Base-by-base conservation (phyloP, 2,888 invertebrate genomes). In the Lycia hirtaria region DNA sequence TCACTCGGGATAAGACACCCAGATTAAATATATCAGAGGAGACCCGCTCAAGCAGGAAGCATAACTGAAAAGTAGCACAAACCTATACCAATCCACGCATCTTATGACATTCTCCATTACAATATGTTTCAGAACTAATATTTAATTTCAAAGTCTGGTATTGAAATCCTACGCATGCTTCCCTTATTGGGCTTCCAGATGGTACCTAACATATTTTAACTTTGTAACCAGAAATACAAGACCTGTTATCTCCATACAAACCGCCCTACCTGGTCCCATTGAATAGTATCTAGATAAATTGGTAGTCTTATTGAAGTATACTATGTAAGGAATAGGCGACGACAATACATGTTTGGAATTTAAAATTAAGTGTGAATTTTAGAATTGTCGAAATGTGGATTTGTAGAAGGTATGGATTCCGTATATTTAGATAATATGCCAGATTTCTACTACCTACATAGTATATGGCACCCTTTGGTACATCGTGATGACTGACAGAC, bases 261-360 rank as follows among this genome's bases (percentile, higher is more conserved):
- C 14, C 44, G 17, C 26, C 47, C 37, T 7, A 14, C 15, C 12
- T 35, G 14, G 40, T 52, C 56, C 14, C 49, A 58, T 69, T 37
- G 65, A 74, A 44, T 68, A 72, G 65, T 38, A 14, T 48, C 60
- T 14, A 0, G 9, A 17, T 62, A 71, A 17, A 59, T 28, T 80
- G 79, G 83, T 69, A 14, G 62, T 49, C 57, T 69, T 68, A 69
- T 60, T 68, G 72, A 78, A 76, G 85, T 86, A 84, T 80, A 83
- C 82, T 85, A 83, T 73, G 75, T 73, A 74, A 81, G 83, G 79
- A 80, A 85, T 85, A 85, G 83, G 84, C 81, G 80, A 80, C 84
- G 80, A 87, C 86, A 87, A 87, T 85, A 82, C 85, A 72, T 72
- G 78, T 75, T 83, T 69, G 80, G 87, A 88, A 87, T 88, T 87